A percentile compares a stretch with the other conserved stretches of the same genome.
These are phyloP conservation scores for Hesperia comma DNA, from an alignment of 2,888 invertebrate species.

Conservation along the genomic window DNA sequence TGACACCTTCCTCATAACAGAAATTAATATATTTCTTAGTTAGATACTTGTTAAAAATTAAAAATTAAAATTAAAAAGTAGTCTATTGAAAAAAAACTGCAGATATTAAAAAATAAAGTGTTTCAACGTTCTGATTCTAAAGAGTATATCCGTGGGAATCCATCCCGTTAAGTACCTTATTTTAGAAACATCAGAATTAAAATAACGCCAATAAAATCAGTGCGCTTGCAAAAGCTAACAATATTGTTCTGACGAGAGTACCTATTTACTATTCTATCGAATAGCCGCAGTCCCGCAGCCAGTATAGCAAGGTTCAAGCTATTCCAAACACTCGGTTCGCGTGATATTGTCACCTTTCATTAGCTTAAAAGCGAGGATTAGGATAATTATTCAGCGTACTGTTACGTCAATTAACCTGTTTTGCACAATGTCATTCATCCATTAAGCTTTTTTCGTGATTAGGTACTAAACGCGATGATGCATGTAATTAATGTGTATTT, in stretches of 20 bases:
- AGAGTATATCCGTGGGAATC: no score
- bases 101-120: no score
- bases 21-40: no score
- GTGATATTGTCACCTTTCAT: slow-evolving; percentile 45
- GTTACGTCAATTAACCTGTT: slow-evolving; percentile 15
- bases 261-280: slow-evolving; percentile 28
- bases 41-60: no score
- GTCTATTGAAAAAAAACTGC: no score
- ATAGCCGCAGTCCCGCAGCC: neutral
- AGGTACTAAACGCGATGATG: slow-evolving; percentile 6
- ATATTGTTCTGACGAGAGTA: neutral
- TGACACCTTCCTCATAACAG: no score
- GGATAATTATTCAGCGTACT: slow-evolving; percentile 42
- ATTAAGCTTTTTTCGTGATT: slow-evolving; percentile 30
- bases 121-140: no score
- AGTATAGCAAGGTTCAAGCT: neutral
- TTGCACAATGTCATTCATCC: slow-evolving; percentile 16
- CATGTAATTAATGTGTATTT: slow-evolving; percentile 4
- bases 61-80: no score
- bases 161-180: no score
- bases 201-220: no score
- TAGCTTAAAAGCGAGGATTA: slow-evolving; percentile 46
- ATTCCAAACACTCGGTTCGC: slow-evolving; percentile 40
- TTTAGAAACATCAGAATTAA: no score
- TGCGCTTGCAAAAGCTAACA: no score